phyloP scores from a whole-genome alignment of 2,113 vertebrate genomes.

The Gymnocephalus cernua region DNA sequence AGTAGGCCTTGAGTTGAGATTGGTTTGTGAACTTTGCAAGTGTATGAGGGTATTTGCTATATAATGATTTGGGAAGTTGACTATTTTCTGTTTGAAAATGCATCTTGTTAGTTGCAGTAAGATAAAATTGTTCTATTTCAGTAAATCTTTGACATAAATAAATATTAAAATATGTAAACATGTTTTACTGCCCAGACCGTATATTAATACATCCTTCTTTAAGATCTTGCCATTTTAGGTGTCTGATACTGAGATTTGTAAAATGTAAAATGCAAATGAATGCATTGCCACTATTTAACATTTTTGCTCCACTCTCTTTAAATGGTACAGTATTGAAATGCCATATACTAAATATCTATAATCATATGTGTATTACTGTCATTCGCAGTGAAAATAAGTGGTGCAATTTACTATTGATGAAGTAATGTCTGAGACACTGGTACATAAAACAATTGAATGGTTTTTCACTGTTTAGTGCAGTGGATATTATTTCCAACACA shows the following conservation, averaged over 20 bases:
- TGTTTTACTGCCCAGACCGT: neutral
- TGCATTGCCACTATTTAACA: neutral
- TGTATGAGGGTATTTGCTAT: neutral
- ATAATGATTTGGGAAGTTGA: neutral
- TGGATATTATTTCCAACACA: conserved; percentile 7
- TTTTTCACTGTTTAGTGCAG: neutral
- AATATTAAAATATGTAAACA: neutral
- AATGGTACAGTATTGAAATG: neutral
- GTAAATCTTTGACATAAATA: neutral
- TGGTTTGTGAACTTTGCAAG: neutral
- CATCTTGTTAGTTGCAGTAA: neutral
- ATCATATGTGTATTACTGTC: neutral
- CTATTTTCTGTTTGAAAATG: neutral
- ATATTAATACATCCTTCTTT: neutral
- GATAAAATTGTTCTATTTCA: neutral
- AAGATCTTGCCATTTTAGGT: neutral
- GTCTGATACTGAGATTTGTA: neutral
- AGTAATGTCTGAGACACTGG: neutral
- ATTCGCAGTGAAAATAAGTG: neutral
- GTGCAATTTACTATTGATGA: neutral
- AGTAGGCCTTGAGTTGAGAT: neutral
- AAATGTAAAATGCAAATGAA: conserved; percentile 24
- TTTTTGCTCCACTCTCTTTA: neutral
- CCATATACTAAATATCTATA: neutral
- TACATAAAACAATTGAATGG: conserved; percentile 14